Evolutionary conservation across 2,888 invertebrate species (phyloP).

Genomic region (Baccha elongata): DNA sequence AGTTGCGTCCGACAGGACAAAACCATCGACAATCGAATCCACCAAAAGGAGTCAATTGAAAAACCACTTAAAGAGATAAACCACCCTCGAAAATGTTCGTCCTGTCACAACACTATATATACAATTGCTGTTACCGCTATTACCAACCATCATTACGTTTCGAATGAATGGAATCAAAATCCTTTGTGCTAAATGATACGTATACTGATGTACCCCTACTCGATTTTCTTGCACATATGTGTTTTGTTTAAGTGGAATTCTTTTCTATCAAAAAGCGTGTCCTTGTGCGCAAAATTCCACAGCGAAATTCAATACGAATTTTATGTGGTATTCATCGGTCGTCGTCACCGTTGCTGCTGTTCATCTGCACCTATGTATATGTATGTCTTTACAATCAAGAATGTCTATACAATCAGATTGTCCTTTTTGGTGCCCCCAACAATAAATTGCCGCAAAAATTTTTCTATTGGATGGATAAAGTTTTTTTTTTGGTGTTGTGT

Average conservation of each 20-base stretch:
- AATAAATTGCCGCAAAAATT: constrained; percentile 48
- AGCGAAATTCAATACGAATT: constrained; percentile 30
- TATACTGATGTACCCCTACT: not conserved
- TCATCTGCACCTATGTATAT: not conserved
- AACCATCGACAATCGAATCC: constrained; percentile 22
- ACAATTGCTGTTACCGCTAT: constrained; percentile 42
- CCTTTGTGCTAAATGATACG: constrained; percentile 62
- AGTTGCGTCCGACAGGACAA: not conserved
- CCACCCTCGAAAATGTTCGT: not conserved
- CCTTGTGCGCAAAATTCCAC: constrained; percentile 27
- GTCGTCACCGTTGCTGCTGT: not conserved
- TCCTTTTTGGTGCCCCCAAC: constrained; percentile 21
- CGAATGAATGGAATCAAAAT: constrained; percentile 64
- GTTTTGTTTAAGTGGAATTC: constrained; percentile 29
- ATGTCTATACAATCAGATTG: constrained; percentile 25
- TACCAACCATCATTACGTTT: constrained; percentile 52
- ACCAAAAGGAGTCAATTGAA: constrained; percentile 57
- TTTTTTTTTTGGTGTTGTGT: constrained; percentile 1
- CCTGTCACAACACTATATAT: not conserved
- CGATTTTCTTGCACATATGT: not conserved
- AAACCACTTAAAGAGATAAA: constrained; percentile 46
- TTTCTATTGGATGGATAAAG: constrained; percentile 27
- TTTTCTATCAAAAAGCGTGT: constrained; percentile 23
- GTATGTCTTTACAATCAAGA: not conserved
- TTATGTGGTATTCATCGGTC: constrained; percentile 9